Percentiles rank a stretch among this genome's conserved stretches.
Conservation (phyloP, 2,797 vertebrate species). For the Diplodus sargus region DNA sequence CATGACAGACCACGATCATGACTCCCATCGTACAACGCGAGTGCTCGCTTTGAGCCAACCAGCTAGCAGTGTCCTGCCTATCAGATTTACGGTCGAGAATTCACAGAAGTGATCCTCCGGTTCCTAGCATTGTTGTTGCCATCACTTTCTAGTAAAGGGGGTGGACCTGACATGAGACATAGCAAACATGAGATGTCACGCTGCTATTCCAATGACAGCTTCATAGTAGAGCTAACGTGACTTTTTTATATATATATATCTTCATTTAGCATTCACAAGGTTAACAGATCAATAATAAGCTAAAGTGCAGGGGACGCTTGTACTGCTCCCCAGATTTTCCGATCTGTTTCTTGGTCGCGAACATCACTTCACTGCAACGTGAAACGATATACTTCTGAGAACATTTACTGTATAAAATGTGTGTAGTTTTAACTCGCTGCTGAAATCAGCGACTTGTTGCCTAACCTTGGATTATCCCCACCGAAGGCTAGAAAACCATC, state of each 20-base stretch:
- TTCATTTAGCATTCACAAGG: constrained; percentile 3
- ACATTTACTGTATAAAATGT: too few relatives aligned
- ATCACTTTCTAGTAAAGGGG: constrained; percentile 67
- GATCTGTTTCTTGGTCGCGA: background rate
- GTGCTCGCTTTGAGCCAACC: constrained; percentile 20
- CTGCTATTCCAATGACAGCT: constrained; percentile 11
- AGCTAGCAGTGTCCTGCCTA: constrained; percentile 41
- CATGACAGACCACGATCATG: background rate
- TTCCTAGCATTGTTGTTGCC: constrained; percentile 78
- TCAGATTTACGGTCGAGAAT: constrained; percentile 66
- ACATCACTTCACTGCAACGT: background rate
- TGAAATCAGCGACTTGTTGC: constrained; percentile 8
- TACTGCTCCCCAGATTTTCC: background rate
- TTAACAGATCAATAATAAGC: background rate
- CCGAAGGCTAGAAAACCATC: background rate
- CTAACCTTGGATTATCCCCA: background rate
- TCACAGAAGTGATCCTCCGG: constrained; percentile 68
- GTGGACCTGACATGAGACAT: constrained; percentile 49
- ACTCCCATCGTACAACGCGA: background rate
- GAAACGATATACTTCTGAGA: background rate
- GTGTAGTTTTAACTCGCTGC: background rate
- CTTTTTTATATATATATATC: background rate
- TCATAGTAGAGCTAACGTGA: background rate
- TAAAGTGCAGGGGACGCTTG: background rate
- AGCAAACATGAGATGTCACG: constrained; percentile 29